Evolutionary conservation across 2,113 vertebrate species (phyloP).

Genomic region (Mohoua ochrocephala): DNA sequence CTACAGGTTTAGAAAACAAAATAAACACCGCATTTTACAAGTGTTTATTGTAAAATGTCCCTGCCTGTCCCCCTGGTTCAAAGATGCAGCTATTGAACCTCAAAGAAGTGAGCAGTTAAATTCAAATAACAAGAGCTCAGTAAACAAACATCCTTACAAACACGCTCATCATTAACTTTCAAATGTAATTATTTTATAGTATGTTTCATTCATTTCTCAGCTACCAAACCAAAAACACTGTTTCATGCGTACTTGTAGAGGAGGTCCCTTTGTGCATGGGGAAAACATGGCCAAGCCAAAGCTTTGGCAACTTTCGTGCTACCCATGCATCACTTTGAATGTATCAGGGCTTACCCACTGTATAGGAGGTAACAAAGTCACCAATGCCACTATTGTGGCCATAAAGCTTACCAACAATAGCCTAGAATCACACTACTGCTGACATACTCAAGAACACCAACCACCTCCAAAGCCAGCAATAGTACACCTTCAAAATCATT

Average conservation of each 20-base stretch:
- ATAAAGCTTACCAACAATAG: background rate
- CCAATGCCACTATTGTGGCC: background rate
- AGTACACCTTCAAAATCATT: background rate
- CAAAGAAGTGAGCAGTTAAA: background rate
- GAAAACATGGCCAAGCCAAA: background rate
- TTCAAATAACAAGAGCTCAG: background rate
- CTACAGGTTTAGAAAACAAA: background rate
- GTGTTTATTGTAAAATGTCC: no score
- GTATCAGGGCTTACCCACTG: background rate
- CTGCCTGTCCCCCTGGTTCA: background rate
- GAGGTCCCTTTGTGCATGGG: background rate
- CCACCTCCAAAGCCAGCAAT: background rate
- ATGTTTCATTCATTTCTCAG: background rate
- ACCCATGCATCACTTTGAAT: background rate
- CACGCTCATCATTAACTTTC: background rate
- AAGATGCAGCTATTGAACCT: background rate
- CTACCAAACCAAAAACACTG: background rate
- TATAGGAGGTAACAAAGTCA: background rate
- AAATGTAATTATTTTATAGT: background rate
- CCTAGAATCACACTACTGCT: background rate
- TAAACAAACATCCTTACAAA: background rate
- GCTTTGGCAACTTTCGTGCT: background rate
- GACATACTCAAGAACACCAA: background rate
- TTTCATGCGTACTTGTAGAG: background rate
- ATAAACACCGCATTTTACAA: background rate